Conservation (phyloP, 2,888 invertebrate species). For the Drosophila mulleri region DNA sequence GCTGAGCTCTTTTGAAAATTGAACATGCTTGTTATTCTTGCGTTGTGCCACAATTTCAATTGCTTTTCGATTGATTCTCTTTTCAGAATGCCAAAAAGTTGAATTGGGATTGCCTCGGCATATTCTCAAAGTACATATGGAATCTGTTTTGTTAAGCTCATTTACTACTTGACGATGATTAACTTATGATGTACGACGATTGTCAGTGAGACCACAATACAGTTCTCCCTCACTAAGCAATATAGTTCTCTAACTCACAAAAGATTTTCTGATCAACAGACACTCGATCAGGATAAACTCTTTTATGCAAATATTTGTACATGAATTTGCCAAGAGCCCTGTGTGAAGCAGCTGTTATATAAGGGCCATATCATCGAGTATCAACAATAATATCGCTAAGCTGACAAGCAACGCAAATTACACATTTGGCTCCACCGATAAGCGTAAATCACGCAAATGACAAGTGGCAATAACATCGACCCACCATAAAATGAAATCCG, state of each 20-base stretch:
- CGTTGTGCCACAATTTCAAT: background rate
- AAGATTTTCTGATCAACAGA: background rate
- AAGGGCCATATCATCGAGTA: conserved; percentile 12
- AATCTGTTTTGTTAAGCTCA: too few relatives aligned
- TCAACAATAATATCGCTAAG: conserved; percentile 36
- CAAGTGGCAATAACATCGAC: conserved; percentile 72
- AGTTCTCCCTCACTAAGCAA: background rate
- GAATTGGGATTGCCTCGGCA: background rate
- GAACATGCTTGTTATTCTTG: background rate
- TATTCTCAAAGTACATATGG: background rate
- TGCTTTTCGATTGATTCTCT: background rate
- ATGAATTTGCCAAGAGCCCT: background rate
- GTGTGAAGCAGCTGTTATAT: conserved; percentile 5
- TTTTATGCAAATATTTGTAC: background rate
- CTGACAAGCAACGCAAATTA: conserved; percentile 63
- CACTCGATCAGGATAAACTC: background rate
- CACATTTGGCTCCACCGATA: conserved; percentile 62
- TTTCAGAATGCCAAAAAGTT: background rate
- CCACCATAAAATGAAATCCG: conserved; percentile 44
- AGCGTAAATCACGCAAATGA: conserved; percentile 78
- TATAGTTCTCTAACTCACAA: background rate
- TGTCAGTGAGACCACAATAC: background rate
- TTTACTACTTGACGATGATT: too few relatives aligned
- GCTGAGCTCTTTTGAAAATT: background rate
- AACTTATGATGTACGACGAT: too few relatives aligned